Evolutionary conservation across 64 coral and sea anemone genomes (phyloP), one percentile per base, ranked within the genome.

Genomic region (Dendrophyllia cribrosa): DNA sequence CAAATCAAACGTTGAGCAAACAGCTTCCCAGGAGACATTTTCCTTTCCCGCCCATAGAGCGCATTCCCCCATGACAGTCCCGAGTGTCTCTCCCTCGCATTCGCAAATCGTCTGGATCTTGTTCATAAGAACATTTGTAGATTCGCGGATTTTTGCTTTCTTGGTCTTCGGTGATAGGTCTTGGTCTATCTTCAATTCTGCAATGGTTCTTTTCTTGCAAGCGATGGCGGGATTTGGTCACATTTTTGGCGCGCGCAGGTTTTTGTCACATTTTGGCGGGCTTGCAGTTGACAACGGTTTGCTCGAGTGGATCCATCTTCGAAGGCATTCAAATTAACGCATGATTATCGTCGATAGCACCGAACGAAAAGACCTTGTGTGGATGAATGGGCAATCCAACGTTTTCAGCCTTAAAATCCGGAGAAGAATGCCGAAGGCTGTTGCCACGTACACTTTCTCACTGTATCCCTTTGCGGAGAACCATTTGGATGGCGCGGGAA

Each of bases 81-180:
- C 64, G 12, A 86, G 66, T 65, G 62, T 50, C 71, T 86, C 66
- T 52, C 83, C 83, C 5, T 71, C 6, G 59, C 16, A 19, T 20
- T 56, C 13, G 52, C 83, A 72, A 23, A 86, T 14, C n/a, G 51
- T 71, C 1, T 43, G 71, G 20, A 86, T 7, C 56, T 86, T 21
- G 7, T 45, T 34, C 7, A 66, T 45, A 16, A 59, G 7, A 83
- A 19, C 9, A 3, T 5, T 13, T 11, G 66, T 9, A 53, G 45
- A 51, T 53, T 70, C 48, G 46, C 69, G 14, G 64, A 86, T 86
- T 71, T 86, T 72, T 25, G 51, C 51, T 70, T 23, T 48, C 25
- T 86, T 72, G 48, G 63, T 70, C 43, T 64, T 50, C 14, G 83
- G 83, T 53, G 59, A 71, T 25, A 86, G 63, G 45, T 72, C 22